These are phyloP conservation scores for Frieseomelitta varia DNA, from an alignment of 1,140 invertebrate species.

Conservation along the genomic window DNA sequence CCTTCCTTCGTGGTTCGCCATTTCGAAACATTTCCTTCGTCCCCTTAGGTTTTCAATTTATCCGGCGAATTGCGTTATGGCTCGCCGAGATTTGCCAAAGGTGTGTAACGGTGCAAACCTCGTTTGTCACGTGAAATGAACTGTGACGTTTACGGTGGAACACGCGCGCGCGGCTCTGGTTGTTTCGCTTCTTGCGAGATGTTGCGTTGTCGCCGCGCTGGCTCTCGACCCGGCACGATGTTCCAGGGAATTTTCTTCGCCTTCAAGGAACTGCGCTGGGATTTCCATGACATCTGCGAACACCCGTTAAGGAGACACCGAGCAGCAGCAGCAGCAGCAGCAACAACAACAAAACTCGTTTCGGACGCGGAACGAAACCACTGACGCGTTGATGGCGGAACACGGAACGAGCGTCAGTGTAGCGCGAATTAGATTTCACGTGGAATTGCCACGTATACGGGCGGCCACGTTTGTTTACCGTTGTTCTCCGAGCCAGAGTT, in stretches of 20 bases:
- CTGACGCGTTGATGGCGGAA: slow-evolving; percentile 37
- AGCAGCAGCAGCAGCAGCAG: neutral
- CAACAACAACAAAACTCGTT: slow-evolving; percentile 45
- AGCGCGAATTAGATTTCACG: slow-evolving; percentile 18
- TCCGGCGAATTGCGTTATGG: slow-evolving; percentile 5
- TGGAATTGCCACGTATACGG: slow-evolving; percentile 25
- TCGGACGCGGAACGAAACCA: slow-evolving; percentile 21
- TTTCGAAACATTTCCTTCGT: neutral
- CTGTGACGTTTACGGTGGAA: slow-evolving; percentile 41
- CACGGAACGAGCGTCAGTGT: neutral
- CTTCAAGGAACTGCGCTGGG: slow-evolving; percentile 26
- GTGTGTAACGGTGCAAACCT: slow-evolving; percentile 19
- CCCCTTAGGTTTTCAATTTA: slow-evolving; percentile 1
- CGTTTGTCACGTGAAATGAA: slow-evolving; percentile 46
- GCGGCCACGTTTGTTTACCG: slow-evolving; percentile 28
- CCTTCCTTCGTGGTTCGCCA: neutral
- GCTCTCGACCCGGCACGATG: neutral
- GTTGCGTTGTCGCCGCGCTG: slow-evolving; percentile 6
- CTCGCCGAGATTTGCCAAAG: neutral
- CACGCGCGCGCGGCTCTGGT: neutral
- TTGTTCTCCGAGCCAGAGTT: no score
- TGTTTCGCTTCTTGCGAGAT: neutral
- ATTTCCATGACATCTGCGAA: slow-evolving; percentile 45
- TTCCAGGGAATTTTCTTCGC: slow-evolving; percentile 28
- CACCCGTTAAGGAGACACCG: slow-evolving; percentile 39